phyloP scores from a whole-genome alignment of 2,113 vertebrate genomes.

The Cololabis saira region DNA sequence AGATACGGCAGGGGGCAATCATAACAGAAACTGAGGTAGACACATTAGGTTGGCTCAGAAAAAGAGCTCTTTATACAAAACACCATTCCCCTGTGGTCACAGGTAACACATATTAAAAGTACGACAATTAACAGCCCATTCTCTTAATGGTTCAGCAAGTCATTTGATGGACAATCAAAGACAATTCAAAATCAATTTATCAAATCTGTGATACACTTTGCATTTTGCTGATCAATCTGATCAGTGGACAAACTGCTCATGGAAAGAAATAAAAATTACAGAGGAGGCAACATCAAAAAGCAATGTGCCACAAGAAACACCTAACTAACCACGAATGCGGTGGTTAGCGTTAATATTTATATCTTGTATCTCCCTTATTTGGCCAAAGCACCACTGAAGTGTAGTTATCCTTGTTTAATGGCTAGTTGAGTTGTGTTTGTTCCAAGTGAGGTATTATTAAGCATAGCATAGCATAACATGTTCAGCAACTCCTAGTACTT shows the following conservation, averaged over 20 bases:
- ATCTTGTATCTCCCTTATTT: slow-evolving; percentile 79
- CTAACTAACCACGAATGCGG: slow-evolving; percentile 60
- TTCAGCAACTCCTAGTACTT: slow-evolving; percentile 70
- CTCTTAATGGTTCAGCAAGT: slow-evolving; percentile 37
- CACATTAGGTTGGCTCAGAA: slow-evolving; percentile 79
- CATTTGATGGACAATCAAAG: slow-evolving; percentile 43
- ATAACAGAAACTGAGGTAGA: slow-evolving; percentile 90
- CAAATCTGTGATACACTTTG: slow-evolving; percentile 50
- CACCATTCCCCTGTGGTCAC: slow-evolving; percentile 65
- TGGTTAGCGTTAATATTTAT: slow-evolving; percentile 48
- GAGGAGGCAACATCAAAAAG: slow-evolving; percentile 56
- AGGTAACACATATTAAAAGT: slow-evolving; percentile 54
- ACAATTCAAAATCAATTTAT: slow-evolving; percentile 47
- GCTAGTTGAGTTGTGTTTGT: slow-evolving; percentile 82
- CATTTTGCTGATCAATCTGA: slow-evolving; percentile 42
- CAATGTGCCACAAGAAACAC: slow-evolving; percentile 60
- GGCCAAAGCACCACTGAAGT: slow-evolving; percentile 81
- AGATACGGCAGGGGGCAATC: slow-evolving; percentile 68
- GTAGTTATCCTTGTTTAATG: slow-evolving; percentile 73
- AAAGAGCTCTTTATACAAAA: slow-evolving; percentile 73
- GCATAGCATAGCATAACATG: slow-evolving; percentile 62
- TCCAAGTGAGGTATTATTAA: slow-evolving; percentile 87
- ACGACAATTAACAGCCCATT: slow-evolving; percentile 55
- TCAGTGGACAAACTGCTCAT: slow-evolving; percentile 50
- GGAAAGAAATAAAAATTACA: slow-evolving; percentile 55